phyloP scores from a whole-genome alignment of 2,113 vertebrate genomes.

The Eubucco bourcierii region DNA sequence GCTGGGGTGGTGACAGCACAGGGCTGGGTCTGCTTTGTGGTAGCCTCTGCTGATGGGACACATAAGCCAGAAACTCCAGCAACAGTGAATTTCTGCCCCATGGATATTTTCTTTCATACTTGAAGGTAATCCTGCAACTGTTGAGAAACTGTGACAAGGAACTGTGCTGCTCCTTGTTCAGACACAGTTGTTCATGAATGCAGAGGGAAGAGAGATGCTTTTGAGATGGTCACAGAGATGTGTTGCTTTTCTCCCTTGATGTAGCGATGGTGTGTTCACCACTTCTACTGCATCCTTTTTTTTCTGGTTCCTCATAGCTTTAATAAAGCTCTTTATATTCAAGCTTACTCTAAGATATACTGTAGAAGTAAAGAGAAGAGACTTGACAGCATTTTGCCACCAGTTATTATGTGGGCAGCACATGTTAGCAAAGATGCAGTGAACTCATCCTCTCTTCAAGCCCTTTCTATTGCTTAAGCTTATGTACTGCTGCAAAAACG shows the following conservation, averaged over 20 bases:
- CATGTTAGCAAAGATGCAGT: background rate
- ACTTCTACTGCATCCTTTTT: background rate
- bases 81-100: background rate
- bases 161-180: rapidly evolving
- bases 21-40: background rate
- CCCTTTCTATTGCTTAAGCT: background rate
- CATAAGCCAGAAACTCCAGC: background rate
- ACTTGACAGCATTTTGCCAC: background rate
- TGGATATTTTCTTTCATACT: background rate
- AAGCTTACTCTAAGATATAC: background rate
- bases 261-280: background rate
- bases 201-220: background rate
- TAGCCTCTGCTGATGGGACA: background rate
- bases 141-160: background rate
- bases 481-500: background rate
- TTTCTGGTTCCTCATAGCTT: background rate
- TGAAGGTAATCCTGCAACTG: background rate
- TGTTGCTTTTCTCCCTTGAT: background rate
- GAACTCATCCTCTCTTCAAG: background rate
- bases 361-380: background rate
- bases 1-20: background rate
- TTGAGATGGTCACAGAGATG: background rate
- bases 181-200: rapidly evolving
- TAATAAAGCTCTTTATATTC: background rate
- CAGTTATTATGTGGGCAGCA: background rate